Evolutionary conservation across 1,140 invertebrate genomes (phyloP).

Genomic region (Sinonovacula constricta): DNA sequence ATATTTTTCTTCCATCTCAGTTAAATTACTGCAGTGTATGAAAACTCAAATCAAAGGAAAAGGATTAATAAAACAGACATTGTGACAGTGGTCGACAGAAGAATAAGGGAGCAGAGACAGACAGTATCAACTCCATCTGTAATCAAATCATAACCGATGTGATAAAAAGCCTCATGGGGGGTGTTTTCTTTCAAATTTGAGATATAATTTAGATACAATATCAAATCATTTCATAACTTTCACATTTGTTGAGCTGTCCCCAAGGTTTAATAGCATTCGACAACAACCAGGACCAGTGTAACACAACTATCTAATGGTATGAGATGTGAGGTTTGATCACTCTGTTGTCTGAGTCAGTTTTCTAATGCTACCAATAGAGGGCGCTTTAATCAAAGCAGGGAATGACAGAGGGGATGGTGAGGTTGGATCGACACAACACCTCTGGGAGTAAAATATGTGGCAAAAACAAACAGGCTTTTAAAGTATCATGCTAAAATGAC

Average conservation of each 20-base stretch:
- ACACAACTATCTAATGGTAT: constrained; percentile 24
- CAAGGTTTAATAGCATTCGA: constrained; percentile 26
- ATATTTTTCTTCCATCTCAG: too few relatives aligned
- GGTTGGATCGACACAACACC: too few relatives aligned
- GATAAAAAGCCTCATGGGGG: constrained; percentile 18
- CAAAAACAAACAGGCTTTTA: too few relatives aligned
- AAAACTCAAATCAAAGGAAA: too few relatives aligned
- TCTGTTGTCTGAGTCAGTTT: too few relatives aligned
- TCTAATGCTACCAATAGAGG: too few relatives aligned
- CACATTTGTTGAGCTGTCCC: constrained; percentile 38
- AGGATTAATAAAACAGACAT: too few relatives aligned
- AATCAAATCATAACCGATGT: constrained; percentile 53
- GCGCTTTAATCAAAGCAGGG: too few relatives aligned
- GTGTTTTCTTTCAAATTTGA: constrained; percentile 43
- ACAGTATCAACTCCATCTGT: constrained; percentile 3
- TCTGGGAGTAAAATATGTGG: too few relatives aligned
- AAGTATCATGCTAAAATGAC: too few relatives aligned
- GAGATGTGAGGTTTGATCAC: not conserved
- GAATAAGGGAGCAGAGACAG: not conserved
- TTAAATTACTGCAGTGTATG: too few relatives aligned
- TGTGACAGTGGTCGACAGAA: not conserved
- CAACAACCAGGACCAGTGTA: constrained; percentile 20
- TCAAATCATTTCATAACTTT: constrained; percentile 53
- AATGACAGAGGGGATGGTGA: too few relatives aligned
- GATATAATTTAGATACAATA: constrained; percentile 47